These are phyloP conservation scores for Ditylenchus weischeri DNA, from an alignment of 2,888 invertebrate species.

Conservation along the genomic window DNA sequence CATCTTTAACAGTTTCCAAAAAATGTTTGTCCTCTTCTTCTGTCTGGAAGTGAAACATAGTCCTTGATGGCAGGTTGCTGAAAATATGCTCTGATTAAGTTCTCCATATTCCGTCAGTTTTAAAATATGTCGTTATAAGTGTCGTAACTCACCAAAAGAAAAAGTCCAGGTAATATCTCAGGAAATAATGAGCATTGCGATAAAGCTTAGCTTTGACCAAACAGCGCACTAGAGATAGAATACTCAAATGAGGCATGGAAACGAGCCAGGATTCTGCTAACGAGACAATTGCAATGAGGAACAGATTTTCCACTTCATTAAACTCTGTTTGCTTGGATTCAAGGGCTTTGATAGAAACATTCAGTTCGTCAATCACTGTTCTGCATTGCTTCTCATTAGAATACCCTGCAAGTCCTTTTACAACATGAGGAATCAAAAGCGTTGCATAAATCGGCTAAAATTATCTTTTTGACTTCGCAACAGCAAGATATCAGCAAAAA, in stretches of 20 bases:
- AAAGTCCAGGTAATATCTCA: slow-evolving; percentile 9
- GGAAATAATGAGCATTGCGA: slow-evolving; percentile 2
- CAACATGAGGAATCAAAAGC: neutral
- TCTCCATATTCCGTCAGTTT: no score
- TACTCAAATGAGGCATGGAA: neutral
- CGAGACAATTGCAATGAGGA: neutral
- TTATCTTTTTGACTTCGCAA: no score
- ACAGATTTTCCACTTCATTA: neutral
- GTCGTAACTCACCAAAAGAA: neutral
- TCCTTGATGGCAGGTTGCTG: no score
- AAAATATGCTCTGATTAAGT: no score
- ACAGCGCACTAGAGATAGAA: neutral
- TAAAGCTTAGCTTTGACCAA: slow-evolving; percentile 6
- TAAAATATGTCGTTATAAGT: no score
- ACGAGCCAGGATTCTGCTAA: neutral
- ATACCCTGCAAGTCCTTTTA: neutral
- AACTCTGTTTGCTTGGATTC: neutral
- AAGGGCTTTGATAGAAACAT: neutral
- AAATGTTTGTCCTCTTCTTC: slow-evolving; percentile 1
- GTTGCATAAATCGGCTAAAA: neutral
- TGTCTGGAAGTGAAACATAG: neutral
- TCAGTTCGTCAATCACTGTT: neutral
- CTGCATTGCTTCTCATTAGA: neutral
- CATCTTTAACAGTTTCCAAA: slow-evolving; percentile 1
- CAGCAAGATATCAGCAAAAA: neutral